Evolutionary conservation across 2,888 invertebrate species (phyloP).

Genomic region (Aleiodes leptofemur): DNA sequence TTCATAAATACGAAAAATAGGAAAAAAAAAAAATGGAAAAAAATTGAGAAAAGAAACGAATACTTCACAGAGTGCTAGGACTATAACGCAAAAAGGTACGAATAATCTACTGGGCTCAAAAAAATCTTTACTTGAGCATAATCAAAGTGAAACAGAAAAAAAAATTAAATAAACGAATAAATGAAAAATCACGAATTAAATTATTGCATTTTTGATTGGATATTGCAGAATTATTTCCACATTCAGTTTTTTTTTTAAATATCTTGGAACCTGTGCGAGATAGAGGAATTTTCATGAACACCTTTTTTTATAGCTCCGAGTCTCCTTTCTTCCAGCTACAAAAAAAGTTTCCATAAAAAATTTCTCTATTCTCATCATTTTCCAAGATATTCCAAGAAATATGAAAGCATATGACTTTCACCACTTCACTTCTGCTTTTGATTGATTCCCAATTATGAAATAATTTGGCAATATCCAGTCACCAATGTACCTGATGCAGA

Average conservation of each 20-base stretch:
- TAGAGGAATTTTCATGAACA: too few relatives aligned
- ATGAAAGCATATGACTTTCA: too few relatives aligned
- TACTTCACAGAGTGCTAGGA: slow-evolving; percentile 47
- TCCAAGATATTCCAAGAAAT: too few relatives aligned
- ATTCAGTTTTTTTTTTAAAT: too few relatives aligned
- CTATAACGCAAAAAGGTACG: slow-evolving; percentile 43
- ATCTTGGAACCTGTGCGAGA: too few relatives aligned
- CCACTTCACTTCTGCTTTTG: too few relatives aligned
- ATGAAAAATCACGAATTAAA: slow-evolving; percentile 22
- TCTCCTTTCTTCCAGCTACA: too few relatives aligned
- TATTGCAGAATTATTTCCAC: neutral
- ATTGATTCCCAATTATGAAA: neutral
- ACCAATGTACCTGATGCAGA: neutral
- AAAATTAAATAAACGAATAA: slow-evolving; percentile 40
- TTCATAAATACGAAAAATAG: slow-evolving; percentile 29
- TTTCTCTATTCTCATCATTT: too few relatives aligned
- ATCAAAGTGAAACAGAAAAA: slow-evolving; percentile 17
- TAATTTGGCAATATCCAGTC: neutral
- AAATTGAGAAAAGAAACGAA: slow-evolving; percentile 40
- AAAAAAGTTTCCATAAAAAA: too few relatives aligned
- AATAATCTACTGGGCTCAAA: slow-evolving; percentile 45
- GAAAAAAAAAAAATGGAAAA: slow-evolving; percentile 40
- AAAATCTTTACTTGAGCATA: slow-evolving; percentile 28
- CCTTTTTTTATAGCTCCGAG: too few relatives aligned
- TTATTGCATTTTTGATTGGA: neutral